Percentiles rank a stretch among this genome's conserved stretches.
These are phyloP conservation scores for Fragum whitleyi DNA, from an alignment of 2,888 invertebrate genomes.

Conservation along the genomic window DNA sequence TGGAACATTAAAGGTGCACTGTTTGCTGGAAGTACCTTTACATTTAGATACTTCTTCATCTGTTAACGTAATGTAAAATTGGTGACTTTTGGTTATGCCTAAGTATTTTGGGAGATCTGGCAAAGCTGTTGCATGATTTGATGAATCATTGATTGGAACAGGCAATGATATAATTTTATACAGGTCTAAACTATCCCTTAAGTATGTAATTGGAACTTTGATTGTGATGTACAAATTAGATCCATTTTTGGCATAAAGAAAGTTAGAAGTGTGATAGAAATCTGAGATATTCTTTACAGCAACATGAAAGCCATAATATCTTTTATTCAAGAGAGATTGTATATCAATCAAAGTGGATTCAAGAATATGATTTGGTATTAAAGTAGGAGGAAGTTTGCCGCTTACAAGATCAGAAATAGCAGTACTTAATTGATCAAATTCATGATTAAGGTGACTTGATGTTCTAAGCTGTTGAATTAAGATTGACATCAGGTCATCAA, in stretches of 20 bases:
- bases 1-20: slow-evolving; percentile 25
- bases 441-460: slow-evolving; percentile 23
- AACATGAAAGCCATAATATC: slow-evolving; percentile 36
- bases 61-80: slow-evolving; percentile 41
- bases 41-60: slow-evolving; percentile 25
- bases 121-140: slow-evolving; percentile 56
- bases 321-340: slow-evolving; percentile 2
- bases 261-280: no score
- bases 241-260: slow-evolving; percentile 24
- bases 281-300: not conserved
- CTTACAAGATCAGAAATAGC: slow-evolving; percentile 28
- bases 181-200: slow-evolving; percentile 31
- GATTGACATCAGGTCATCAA: slow-evolving; percentile 15
- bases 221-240: slow-evolving; percentile 35
- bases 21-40: slow-evolving; percentile 9
- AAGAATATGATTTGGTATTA: slow-evolving; percentile 26
- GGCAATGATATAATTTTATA: slow-evolving; percentile 51
- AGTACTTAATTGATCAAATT: slow-evolving; percentile 29
- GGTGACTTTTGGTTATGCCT: slow-evolving; percentile 43
- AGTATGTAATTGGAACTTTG: slow-evolving; percentile 37
- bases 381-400: slow-evolving; percentile 34
- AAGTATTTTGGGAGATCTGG: slow-evolving; percentile 39
- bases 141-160: slow-evolving; percentile 51
- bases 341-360: slow-evolving; percentile 19
- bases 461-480: not conserved